Evolutionary conservation across 2,888 invertebrate genomes (phyloP).

Genomic region (Ornithoptera priamus): DNA sequence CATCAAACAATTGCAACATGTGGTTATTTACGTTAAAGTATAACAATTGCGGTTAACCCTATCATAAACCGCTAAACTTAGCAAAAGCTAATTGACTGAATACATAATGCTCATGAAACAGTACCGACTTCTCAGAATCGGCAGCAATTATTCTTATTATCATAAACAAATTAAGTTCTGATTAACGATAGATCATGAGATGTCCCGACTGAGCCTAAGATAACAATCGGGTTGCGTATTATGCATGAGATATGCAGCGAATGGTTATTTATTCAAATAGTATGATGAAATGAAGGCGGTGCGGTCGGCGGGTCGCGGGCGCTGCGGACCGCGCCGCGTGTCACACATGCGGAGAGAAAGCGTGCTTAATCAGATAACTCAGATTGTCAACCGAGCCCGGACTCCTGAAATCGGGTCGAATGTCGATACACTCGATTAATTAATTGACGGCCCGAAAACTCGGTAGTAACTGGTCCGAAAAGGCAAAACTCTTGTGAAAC

Average conservation of each 20-base stretch:
- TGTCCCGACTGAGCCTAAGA: constrained; percentile 53
- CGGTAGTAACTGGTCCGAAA: constrained; percentile 68
- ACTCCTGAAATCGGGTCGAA: constrained; percentile 79
- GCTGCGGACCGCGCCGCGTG: constrained; percentile 46
- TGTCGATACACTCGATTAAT: constrained; percentile 79
- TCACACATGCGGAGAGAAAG: constrained; percentile 73
- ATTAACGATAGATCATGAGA: constrained; percentile 52
- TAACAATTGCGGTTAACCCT: not conserved
- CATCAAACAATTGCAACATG: not conserved
- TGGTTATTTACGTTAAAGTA: not conserved
- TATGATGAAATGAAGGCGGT: constrained; percentile 73
- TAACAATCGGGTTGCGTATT: constrained; percentile 56
- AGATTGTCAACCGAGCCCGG: constrained; percentile 74
- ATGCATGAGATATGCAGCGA: constrained; percentile 61
- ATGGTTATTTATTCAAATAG: constrained; percentile 73
- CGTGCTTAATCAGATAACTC: constrained; percentile 79
- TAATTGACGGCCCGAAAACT: constrained; percentile 76
- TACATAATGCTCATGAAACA: not conserved
- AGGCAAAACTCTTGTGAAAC: constrained; percentile 71
- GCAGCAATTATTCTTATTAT: constrained; percentile 6
- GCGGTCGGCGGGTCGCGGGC: constrained; percentile 51
- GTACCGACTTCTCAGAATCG: not conserved
- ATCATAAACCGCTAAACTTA: not conserved
- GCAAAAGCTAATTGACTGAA: not conserved
- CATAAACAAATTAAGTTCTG: constrained; percentile 36